Conservation (phyloP, 2,888 invertebrate species). For the Torymus aiolomorphi region DNA sequence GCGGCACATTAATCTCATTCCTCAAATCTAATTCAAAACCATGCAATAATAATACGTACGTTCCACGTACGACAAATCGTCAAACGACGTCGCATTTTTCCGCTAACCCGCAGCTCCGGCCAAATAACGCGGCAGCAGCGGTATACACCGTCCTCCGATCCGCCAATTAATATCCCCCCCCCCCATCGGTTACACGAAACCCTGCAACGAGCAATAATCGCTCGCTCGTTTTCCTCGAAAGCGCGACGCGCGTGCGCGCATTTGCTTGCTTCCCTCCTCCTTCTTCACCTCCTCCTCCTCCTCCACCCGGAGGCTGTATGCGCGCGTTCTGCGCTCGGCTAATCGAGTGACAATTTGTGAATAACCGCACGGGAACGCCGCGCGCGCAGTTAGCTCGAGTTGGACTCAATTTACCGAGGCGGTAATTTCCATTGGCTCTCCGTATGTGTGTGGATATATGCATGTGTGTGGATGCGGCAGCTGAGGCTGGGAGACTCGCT, state of each 20-base stretch:
- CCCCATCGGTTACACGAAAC: neutral
- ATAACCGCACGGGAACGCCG: slow-evolving; percentile 37
- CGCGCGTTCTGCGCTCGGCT: slow-evolving; percentile 19
- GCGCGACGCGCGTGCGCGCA: slow-evolving; percentile 1
- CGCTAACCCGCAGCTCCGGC: no score
- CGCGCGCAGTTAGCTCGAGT: slow-evolving; percentile 52
- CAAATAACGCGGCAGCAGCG: no score
- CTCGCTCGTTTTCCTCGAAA: slow-evolving; percentile 46
- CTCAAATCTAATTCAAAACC: no score
- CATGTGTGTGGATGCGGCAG: no score
- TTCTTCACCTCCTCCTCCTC: no score
- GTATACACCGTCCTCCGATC: neutral
- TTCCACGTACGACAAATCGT: no score
- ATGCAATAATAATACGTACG: no score
- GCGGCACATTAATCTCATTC: no score
- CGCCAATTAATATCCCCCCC: neutral
- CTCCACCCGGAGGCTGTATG: slow-evolving; percentile 17
- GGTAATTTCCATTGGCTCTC: slow-evolving; percentile 56
- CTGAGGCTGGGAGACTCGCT: no score
- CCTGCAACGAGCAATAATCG: slow-evolving; percentile 24
- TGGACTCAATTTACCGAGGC: slow-evolving; percentile 57
- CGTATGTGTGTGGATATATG: neutral
- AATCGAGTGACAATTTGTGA: slow-evolving; percentile 58
- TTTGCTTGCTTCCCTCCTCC: no score
- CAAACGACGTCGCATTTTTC: no score